phyloP scores from a whole-genome alignment of 2,888 invertebrate genomes.

The Drosophila anomalata region DNA sequence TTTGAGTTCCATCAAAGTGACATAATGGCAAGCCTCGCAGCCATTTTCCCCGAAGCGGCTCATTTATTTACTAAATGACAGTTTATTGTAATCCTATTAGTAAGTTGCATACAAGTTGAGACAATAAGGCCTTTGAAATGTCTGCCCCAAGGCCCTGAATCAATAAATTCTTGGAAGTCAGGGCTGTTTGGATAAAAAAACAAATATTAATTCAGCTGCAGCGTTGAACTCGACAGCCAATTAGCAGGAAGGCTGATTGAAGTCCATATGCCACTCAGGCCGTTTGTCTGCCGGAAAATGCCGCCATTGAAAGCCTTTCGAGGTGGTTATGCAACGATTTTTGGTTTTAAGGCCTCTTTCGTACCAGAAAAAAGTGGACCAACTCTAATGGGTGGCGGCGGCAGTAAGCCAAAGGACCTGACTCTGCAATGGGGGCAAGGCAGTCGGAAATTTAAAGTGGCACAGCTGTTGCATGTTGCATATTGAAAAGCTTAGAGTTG shows the following conservation, averaged over 20 bases:
- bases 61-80: slow-evolving; percentile 16
- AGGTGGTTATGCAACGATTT: slow-evolving; percentile 29
- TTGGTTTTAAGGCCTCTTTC: slow-evolving; percentile 16
- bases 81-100: slow-evolving; percentile 27
- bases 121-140: slow-evolving; percentile 8
- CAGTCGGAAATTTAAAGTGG: slow-evolving; percentile 23
- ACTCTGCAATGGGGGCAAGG: background rate
- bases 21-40: slow-evolving; percentile 5
- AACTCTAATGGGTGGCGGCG: slow-evolving; percentile 16
- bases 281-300: slow-evolving; percentile 13
- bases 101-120: background rate
- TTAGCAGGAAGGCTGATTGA: slow-evolving; percentile 15
- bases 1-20: slow-evolving; percentile 10
- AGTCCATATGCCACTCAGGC: slow-evolving; percentile 33
- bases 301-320: slow-evolving; percentile 9
- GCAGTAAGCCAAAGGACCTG: slow-evolving; percentile 1
- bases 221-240: slow-evolving; percentile 16
- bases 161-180: slow-evolving; percentile 10
- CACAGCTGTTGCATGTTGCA: slow-evolving; percentile 38
- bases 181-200: background rate
- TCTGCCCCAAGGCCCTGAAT: slow-evolving; percentile 1
- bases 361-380: slow-evolving; percentile 1
- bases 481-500: slow-evolving; percentile 16
- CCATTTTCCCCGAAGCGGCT: background rate
- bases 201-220: slow-evolving; percentile 8